Conservation (phyloP, 2,797 vertebrate genomes). For the Cephalopachus bancanus region DNA sequence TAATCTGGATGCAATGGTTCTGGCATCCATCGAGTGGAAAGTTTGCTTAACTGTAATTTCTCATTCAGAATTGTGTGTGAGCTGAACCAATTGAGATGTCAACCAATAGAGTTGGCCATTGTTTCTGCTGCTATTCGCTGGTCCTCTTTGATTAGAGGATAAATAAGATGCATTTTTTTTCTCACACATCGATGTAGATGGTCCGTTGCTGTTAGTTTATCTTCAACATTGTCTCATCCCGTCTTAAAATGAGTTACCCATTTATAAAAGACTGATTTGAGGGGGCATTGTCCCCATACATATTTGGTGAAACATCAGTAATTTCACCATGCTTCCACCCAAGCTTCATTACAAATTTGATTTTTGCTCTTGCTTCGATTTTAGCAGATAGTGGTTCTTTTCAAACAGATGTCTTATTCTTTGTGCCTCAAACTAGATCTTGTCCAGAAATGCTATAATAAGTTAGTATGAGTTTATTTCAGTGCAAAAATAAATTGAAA, state of each 20-base stretch:
- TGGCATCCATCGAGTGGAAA: background rate
- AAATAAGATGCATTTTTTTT: background rate
- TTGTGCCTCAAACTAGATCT: background rate
- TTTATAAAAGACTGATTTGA: background rate
- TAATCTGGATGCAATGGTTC: background rate
- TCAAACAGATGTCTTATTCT: background rate
- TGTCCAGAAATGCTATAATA: background rate
- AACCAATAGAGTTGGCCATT: background rate
- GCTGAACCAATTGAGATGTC: background rate
- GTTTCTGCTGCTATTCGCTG: background rate
- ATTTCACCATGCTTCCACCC: background rate
- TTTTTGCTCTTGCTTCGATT: background rate
- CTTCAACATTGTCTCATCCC: background rate
- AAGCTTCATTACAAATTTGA: background rate
- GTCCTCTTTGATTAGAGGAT: background rate
- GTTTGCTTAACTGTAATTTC: background rate
- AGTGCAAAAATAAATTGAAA: background rate
- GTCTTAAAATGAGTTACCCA: background rate
- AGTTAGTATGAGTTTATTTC: background rate
- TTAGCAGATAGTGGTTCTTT: background rate
- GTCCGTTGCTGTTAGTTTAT: background rate
- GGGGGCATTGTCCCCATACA: background rate
- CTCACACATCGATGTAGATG: background rate
- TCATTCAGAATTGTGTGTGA: background rate
- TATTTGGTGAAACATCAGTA: background rate